A percentile compares a stretch with the other conserved stretches of the same genome.
Evolutionary conservation across 2,797 vertebrate genomes (phyloP).

Genomic region (Linurgus olivaceus): DNA sequence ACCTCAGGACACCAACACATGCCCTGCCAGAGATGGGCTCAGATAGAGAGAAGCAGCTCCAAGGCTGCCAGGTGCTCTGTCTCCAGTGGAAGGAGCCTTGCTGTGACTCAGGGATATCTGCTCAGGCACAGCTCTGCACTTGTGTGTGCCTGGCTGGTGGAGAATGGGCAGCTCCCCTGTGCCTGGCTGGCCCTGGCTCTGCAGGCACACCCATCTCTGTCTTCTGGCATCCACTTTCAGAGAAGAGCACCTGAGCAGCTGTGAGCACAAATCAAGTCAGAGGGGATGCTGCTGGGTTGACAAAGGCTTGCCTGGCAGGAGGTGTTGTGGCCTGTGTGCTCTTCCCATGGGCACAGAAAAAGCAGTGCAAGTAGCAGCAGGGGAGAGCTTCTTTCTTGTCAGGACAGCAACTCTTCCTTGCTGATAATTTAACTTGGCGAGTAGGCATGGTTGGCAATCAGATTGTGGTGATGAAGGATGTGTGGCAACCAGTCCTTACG

Average conservation of each 20-base stretch:
- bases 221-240: neutral
- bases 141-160: neutral
- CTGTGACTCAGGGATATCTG: neutral
- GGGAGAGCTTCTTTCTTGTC: neutral
- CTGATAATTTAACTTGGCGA: neutral
- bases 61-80: neutral
- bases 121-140: neutral
- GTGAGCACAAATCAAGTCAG: neutral
- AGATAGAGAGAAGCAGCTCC: constrained; percentile 14
- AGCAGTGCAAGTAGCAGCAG: neutral
- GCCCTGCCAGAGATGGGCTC: constrained; percentile 29
- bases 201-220: neutral
- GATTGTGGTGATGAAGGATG: neutral
- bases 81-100: neutral
- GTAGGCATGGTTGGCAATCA: neutral
- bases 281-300: neutral
- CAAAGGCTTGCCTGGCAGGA: neutral
- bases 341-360: neutral
- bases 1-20: neutral
- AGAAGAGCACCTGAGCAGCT: neutral
- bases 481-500: neutral
- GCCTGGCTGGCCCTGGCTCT: neutral
- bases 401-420: neutral
- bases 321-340: neutral
- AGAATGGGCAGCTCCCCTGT: neutral